These are phyloP conservation scores for Ganaspis brasiliensis DNA, from an alignment of 2,888 invertebrate species.

Conservation along the genomic window DNA sequence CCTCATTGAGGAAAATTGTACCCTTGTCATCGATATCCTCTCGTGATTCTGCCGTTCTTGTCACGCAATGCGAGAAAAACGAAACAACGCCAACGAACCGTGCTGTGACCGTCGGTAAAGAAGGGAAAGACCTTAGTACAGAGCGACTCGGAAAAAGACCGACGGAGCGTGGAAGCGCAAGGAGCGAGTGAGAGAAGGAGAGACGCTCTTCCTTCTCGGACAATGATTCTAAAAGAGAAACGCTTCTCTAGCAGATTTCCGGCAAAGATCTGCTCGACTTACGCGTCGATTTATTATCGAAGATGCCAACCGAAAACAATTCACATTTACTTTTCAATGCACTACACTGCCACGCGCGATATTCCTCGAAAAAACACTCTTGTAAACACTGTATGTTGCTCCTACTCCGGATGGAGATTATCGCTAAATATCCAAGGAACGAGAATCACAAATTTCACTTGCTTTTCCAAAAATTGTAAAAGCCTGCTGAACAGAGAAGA, in stretches of 20 bases:
- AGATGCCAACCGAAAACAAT: conserved; percentile 20
- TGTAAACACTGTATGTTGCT: conserved; percentile 14
- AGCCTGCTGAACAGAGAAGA: not conserved
- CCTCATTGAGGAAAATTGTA: conserved; percentile 1
- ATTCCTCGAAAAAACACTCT: not conserved
- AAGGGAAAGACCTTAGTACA: conserved; percentile 47
- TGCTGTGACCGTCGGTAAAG: conserved; percentile 58
- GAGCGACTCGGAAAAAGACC: conserved; percentile 41
- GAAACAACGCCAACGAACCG: conserved; percentile 44
- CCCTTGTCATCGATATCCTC: not conserved
- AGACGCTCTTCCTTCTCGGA: conserved; percentile 48
- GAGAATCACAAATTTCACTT: not conserved
- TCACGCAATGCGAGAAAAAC: conserved; percentile 44
- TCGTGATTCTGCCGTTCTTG: conserved; percentile 16
- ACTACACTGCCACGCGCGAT: conserved; percentile 32
- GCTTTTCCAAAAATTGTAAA: not conserved
- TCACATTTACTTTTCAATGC: conserved; percentile 45
- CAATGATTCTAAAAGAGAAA: conserved; percentile 59
- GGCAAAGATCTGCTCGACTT: conserved; percentile 20
- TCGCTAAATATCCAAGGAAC: not conserved
- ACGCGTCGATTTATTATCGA: not conserved
- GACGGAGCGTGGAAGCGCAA: conserved; percentile 52
- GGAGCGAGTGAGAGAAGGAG: conserved; percentile 59
- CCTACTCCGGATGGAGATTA: conserved; percentile 16
- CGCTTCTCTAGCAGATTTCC: conserved; percentile 55